Base-by-base conservation (phyloP, 2,113 vertebrate species). In the Caloenas nicobarica region DNA sequence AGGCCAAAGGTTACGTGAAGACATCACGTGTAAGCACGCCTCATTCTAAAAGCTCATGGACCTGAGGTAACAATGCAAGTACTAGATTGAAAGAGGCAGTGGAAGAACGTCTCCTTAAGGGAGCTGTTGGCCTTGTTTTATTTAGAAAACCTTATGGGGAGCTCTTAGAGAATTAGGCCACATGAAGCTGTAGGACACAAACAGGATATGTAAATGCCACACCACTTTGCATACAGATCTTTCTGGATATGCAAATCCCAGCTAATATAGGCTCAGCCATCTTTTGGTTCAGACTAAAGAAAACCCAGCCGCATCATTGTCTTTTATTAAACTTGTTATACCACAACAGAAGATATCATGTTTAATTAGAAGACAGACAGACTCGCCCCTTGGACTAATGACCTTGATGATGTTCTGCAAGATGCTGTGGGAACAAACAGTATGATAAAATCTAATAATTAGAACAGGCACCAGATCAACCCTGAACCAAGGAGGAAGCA, bases 311-410 rank as follows among this genome's bases (percentile, higher is more conserved):
- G 40, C 60, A 83, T 64, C 60, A 48, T 19, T 13, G 29, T 34
- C 73, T 84, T 68, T 81, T 74, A 81, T 84, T 88, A 94, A 82
- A 53, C 1, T 15, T 60, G 50, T 38, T 71, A 68, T 9, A 89
- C 53, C 77, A 84, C 86, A 95, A 86, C 58, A 90, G 56, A 96
- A 86, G 60, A 34, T 58, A 84, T 0, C 56, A 84, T 23, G 57
- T 89, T 92, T 92, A 95, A 89, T 91, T 81, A 92, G n/a, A 82
- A 94, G 53, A 93, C 76, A 87, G 56, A 76, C 29, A 87, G 88
- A 77, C 56, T 61, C 84, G 80, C 38, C 65, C 76, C 76, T 88
- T 96, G 76, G 57, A 93, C 60, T 96, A 91, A 93, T 60, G 46
- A 70, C 88, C 81, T 70, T 78, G 68, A 50, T 62, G 61, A 91